These are phyloP conservation scores for Megastigmus dorsalis DNA, from an alignment of 2,888 invertebrate genomes.

Conservation along the genomic window DNA sequence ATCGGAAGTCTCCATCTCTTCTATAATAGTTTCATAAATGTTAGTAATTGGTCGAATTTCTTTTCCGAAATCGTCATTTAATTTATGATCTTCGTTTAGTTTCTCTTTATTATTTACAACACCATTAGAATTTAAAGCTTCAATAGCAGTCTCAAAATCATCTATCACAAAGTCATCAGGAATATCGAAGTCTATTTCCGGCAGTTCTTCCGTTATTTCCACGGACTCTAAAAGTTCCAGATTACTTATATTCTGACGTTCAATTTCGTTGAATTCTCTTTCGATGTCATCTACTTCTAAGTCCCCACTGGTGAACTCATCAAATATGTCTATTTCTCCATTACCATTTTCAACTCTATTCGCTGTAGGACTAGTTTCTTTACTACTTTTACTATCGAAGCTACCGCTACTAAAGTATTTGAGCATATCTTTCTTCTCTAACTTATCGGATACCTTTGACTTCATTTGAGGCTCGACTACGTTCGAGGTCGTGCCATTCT, in stretches of 20 bases:
- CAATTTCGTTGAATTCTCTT: conserved; percentile 46
- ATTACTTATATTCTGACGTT: conserved; percentile 47
- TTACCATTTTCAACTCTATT: conserved; percentile 60
- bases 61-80: neutral
- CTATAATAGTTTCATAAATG: neutral
- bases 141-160: neutral
- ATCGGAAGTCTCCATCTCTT: neutral
- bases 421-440: conserved; percentile 66
- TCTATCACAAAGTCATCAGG: neutral
- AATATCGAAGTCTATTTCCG: conserved; percentile 2
- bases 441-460: conserved; percentile 66
- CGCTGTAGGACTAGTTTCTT: neutral
- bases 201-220: neutral
- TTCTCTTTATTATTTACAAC: neutral
- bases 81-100: neutral
- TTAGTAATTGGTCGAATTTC: neutral
- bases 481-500: conserved; percentile 50
- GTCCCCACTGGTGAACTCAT: conserved; percentile 1
- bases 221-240: conserved; percentile 37
- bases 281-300: conserved; percentile 45
- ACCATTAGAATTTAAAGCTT: neutral
- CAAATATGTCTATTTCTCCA: conserved; percentile 24
- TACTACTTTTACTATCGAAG: conserved; percentile 21
- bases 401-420: conserved; percentile 64
- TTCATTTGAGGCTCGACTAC: conserved; percentile 61